These are phyloP conservation scores for Sceloporus undulatus DNA, from an alignment of 2,113 vertebrate genomes.

Conservation along the genomic window DNA sequence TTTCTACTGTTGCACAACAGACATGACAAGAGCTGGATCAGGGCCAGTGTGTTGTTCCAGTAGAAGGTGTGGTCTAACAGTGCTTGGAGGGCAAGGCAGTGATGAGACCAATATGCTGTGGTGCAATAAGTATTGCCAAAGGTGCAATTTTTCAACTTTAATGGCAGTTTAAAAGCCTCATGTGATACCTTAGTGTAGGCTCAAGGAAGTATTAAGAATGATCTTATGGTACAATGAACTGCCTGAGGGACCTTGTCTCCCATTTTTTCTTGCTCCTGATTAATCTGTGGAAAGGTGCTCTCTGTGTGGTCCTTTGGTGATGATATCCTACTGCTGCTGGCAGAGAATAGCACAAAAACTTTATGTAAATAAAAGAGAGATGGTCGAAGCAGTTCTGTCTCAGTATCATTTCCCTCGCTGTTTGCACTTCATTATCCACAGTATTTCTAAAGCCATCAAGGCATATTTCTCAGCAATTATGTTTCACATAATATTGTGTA, in stretches of 20 bases:
- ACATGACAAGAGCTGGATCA: too few relatives aligned
- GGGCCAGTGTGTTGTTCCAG: too few relatives aligned
- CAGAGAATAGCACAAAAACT: not conserved
- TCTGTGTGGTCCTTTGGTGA: not conserved
- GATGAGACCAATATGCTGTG: too few relatives aligned
- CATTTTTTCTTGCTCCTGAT: not conserved
- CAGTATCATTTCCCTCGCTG: not conserved
- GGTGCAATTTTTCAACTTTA: too few relatives aligned
- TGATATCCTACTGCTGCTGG: not conserved
- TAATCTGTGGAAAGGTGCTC: not conserved
- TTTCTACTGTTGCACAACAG: too few relatives aligned
- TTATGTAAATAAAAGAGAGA: not conserved
- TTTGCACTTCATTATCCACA: not conserved
- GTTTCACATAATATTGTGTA: not conserved
- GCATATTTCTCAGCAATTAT: not conserved
- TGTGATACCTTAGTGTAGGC: not conserved
- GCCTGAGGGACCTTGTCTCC: not conserved
- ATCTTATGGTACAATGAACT: slow-evolving; percentile 3
- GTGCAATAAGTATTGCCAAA: too few relatives aligned
- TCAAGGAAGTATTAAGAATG: not conserved
- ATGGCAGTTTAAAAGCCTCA: too few relatives aligned
- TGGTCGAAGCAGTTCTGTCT: not conserved
- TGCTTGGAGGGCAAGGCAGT: too few relatives aligned
- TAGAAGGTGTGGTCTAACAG: too few relatives aligned
- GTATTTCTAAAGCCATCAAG: not conserved